phyloP scores from a whole-genome alignment of 37 sponge, comb jelly and placozoan species.

The Tethya wilhelma region DNA sequence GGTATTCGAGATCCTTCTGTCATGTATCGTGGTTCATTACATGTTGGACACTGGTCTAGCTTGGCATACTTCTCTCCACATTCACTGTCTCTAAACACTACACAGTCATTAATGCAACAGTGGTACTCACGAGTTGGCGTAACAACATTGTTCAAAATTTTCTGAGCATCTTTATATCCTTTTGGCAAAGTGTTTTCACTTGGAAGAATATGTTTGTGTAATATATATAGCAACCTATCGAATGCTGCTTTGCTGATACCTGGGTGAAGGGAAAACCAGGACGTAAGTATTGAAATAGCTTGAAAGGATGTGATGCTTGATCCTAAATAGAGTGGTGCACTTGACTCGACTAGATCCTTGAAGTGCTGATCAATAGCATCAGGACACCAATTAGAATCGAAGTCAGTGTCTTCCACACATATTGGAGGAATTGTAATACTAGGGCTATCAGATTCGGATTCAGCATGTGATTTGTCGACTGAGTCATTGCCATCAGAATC shows the following conservation, averaged over 20 bases:
- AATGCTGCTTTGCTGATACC: conserved; percentile 14
- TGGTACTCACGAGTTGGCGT: not conserved
- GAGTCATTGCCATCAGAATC: too few species aligned
- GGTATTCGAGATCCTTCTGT: not conserved
- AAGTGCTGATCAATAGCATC: too few species aligned
- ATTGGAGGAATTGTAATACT: too few species aligned
- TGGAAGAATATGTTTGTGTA: not conserved
- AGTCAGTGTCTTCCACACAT: too few species aligned
- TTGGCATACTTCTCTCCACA: not conserved
- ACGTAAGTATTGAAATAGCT: not conserved
- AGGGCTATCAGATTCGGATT: too few species aligned
- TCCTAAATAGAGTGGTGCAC: not conserved
- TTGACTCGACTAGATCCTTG: too few species aligned
- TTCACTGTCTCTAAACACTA: not conserved
- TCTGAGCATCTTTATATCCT: not conserved
- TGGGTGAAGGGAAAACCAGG: not conserved
- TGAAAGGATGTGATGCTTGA: not conserved
- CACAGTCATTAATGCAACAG: conserved; percentile 19
- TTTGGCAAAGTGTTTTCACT: not conserved
- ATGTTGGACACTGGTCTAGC: not conserved
- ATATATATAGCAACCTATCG: not conserved
- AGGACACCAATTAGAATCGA: too few species aligned
- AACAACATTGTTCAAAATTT: not conserved
- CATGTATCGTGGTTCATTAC: conserved; percentile 2
- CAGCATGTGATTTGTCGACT: too few species aligned